These are phyloP conservation scores for Cololabis saira DNA, from an alignment of 2,113 vertebrate species.

Conservation along the genomic window DNA sequence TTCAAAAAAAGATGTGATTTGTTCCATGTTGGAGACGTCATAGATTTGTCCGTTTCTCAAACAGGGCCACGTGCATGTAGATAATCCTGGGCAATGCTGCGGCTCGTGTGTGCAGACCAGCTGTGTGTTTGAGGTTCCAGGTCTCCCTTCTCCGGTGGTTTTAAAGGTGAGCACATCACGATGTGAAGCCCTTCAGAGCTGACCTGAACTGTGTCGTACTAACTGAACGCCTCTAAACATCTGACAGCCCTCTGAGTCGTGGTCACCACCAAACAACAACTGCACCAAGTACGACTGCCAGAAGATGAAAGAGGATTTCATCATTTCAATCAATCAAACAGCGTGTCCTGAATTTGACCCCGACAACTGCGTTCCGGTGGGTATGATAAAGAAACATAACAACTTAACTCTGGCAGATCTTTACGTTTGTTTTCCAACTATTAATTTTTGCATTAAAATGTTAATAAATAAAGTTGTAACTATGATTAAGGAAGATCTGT, in stretches of 20 bases:
- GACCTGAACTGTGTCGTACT: neutral
- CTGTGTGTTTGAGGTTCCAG: conserved; percentile 73
- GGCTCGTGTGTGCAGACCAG: conserved; percentile 75
- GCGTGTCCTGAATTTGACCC: conserved; percentile 72
- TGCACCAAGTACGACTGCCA: conserved; percentile 84
- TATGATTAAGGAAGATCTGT: too few relatives aligned
- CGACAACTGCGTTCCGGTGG: conserved; percentile 79
- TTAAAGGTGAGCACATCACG: conserved; percentile 67
- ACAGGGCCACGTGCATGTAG: conserved; percentile 74
- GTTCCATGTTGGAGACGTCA: neutral
- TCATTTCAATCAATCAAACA: neutral
- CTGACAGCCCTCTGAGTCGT: conserved; percentile 78
- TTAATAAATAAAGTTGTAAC: neutral
- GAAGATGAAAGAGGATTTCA: conserved; percentile 55
- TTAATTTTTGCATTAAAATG: neutral
- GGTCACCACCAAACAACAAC: conserved; percentile 66
- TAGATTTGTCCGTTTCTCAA: conserved; percentile 6
- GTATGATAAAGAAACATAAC: conserved; percentile 52
- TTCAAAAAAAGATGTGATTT: too few relatives aligned
- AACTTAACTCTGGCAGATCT: too few relatives aligned
- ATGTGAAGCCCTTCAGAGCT: neutral
- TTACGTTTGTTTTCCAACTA: too few relatives aligned
- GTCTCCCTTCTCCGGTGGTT: conserved; percentile 41
- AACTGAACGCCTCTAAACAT: conserved; percentile 12
- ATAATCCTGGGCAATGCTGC: conserved; percentile 80